A percentile compares a stretch with the other conserved stretches of the same genome.
These are phyloP conservation scores for Buteo buteo DNA, from an alignment of 2,113 vertebrate species.

Conservation along the genomic window DNA sequence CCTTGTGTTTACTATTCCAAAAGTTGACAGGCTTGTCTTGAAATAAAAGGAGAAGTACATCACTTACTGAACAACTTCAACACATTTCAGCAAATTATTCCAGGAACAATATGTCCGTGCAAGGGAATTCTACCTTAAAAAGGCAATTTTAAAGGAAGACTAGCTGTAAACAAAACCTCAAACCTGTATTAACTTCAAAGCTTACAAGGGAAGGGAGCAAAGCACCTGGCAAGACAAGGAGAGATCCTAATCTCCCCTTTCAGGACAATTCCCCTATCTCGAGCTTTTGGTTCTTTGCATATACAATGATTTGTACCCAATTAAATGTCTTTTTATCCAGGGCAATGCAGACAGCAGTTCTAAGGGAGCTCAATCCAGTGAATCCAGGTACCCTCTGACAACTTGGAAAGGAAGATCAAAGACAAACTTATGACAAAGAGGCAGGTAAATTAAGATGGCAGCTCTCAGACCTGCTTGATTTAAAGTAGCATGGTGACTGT, in stretches of 20 bases:
- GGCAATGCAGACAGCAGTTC: neutral
- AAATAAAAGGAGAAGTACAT: neutral
- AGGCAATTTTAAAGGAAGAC: neutral
- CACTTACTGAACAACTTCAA: neutral
- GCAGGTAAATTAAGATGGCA: neutral
- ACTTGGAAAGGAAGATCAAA: slow-evolving; percentile 19
- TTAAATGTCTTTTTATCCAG: neutral
- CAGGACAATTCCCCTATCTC: neutral
- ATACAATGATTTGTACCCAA: neutral
- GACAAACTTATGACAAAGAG: neutral
- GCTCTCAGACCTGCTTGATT: neutral
- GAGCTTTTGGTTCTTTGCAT: neutral
- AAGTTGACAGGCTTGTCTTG: neutral
- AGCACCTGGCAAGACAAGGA: neutral
- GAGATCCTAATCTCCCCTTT: slow-evolving; percentile 12
- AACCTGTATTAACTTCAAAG: neutral
- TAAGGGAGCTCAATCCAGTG: neutral
- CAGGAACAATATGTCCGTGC: neutral
- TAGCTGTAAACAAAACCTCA: neutral
- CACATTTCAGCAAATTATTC: neutral
- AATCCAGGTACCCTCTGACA: neutral
- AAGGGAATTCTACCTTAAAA: neutral
- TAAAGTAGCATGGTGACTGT: neutral
- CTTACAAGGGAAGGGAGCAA: neutral
- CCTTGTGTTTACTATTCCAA: neutral